Base-by-base conservation (phyloP, 2,888 invertebrate genomes). In the Petrophora chlorosata region DNA sequence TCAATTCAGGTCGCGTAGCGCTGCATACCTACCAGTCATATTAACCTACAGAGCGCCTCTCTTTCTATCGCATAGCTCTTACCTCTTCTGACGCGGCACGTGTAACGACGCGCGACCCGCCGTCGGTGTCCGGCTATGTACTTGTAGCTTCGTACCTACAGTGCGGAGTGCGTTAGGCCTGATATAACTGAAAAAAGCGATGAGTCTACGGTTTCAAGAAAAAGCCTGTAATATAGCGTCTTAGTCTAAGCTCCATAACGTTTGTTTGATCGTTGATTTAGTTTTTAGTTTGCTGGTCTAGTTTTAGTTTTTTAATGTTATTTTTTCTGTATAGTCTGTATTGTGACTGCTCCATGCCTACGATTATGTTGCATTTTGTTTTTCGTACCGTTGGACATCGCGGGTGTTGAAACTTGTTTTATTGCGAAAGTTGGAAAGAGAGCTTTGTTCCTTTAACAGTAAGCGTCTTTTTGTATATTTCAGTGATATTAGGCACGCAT, bases 141-240 rank as follows among this genome's bases (percentile, higher is more conserved):
- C n/a, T n/a, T n/a, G n/a, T n/a, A n/a, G n/a, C n/a, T n/a, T n/a
- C n/a, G n/a, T n/a, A n/a, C n/a, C n/a, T n/a, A n/a, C n/a, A n/a
- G n/a, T n/a, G n/a, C n/a, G n/a, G n/a, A n/a, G n/a, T n/a, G n/a
- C n/a, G n/a, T n/a, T n/a, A n/a, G n/a, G n/a, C n/a, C n/a, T n/a
- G 23, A 8, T 23, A 8, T 19, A 19, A 17, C 19, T 9, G 13
- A 28, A 13, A 12, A 29, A 34, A 13, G 14, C 1, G 12, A 39
- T 12, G 34, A 40, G 25, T 14, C 36, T 36, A 30, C 9, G 13
- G 12, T n/a, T 38, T 23, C 34, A 43, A 35, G 44, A 9, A 36
- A 50, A 72, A 78, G 79, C 79, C 78, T 86, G 84, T 84, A 83
- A 67, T 80, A 84, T 85, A 85, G 73, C 72, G 62, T 67, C 70